Percentiles rank a stretch among this genome's conserved stretches.
Evolutionary conservation across 2,113 vertebrate species (phyloP).

Genomic region (Hippocampus guttulatus): DNA sequence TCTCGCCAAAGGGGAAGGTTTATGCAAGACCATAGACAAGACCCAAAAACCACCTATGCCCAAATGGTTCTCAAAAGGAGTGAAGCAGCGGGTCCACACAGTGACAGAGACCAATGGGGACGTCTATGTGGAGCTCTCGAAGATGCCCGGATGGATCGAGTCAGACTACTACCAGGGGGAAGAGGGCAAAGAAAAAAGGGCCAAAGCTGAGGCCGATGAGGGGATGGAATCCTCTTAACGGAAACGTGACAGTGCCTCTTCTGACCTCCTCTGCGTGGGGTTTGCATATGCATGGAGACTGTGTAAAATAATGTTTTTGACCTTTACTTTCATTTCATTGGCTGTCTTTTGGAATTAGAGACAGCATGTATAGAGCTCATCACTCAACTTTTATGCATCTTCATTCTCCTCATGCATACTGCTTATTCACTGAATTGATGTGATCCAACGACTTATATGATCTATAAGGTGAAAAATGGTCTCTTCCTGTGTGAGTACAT

Average conservation of each 20-base stretch:
- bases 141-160: constrained; percentile 64
- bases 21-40: constrained; percentile 78
- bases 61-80: constrained; percentile 84
- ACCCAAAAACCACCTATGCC: constrained; percentile 60
- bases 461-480: constrained; percentile 13
- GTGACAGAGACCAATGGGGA: constrained; percentile 76
- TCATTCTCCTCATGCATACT: constrained; percentile 16
- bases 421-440: constrained; percentile 25
- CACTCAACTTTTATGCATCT: background rate
- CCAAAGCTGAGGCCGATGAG: constrained; percentile 18
- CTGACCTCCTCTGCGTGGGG: constrained; percentile 6
- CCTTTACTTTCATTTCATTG: background rate
- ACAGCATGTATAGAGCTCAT: background rate
- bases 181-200: constrained; percentile 71
- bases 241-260: background rate
- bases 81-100: constrained; percentile 84
- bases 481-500: too few relatives aligned
- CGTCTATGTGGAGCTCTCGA: constrained; percentile 80
- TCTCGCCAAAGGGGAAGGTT: constrained; percentile 82
- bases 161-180: constrained; percentile 89
- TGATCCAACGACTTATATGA: constrained; percentile 15
- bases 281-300: background rate
- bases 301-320: background rate
- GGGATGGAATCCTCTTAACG: constrained; percentile 4
- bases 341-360: background rate